Base-by-base conservation (phyloP, 1,140 invertebrate species). In the Hylaeus volcanicus region DNA sequence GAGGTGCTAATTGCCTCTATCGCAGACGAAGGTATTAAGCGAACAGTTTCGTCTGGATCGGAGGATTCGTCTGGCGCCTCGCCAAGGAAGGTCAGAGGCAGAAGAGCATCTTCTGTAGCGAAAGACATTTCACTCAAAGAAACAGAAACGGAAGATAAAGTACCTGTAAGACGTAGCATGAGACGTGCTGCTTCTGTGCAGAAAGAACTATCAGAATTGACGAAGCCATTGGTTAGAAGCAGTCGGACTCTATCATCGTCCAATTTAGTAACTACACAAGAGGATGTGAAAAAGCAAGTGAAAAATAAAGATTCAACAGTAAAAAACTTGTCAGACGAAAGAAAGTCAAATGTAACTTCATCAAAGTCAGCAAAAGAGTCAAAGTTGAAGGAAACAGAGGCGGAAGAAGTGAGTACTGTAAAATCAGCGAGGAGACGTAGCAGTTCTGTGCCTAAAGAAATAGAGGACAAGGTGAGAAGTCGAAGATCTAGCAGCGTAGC, bases 381-480 rank as follows among this genome's bases (percentile, higher is more conserved):
- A 0, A n/a, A 11, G 5, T 43, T 5, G 8, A 65, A 37, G 26
- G 74, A 68, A 14, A 37, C 43, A 1, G 79, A 86, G 15, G 11
- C 45, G 12, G 66, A 72, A 65, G 61, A 77, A 61, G 6, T 9
- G 5, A 56, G 48, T 4, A 2, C 1, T 14, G 53, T 55, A 5
- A 75, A 68, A 60, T 14, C 37, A 14, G 78, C 26, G 3, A 71
- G 76, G 15, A 89, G 70, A 76, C 86, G 89, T 3, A 84, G 85
- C 43, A 86, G 58, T 71, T 92, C 91, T 1, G 68, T 90, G 9
- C 89, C 90, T 9, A 90, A 88, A 26, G 90, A 91, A 53, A 51
- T 65, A 4, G n/a, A 53, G 12, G 73, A 72, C 9, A 5, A 45
- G 3, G 1, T 51, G 6, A 78, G 76, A 41, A 77, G 15, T 45